Percentiles rank a stretch among this genome's conserved stretches.
phyloP scores from a whole-genome alignment of 2,888 invertebrate species.

The Mythimna impura region DNA sequence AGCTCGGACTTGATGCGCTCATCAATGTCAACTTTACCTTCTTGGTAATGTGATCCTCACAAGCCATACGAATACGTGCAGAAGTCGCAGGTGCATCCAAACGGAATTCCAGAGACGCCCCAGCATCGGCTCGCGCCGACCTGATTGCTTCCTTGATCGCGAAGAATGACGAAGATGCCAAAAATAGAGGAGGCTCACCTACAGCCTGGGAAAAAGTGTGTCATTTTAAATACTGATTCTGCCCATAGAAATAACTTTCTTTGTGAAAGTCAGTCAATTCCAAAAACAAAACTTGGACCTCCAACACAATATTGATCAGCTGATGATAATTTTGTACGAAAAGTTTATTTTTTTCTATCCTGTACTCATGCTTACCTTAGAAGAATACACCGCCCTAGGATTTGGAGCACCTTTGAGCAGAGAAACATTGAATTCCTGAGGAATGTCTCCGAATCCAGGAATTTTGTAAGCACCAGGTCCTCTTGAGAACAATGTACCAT shows the following conservation, averaged over 20 bases:
- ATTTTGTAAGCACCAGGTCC: slow-evolving; percentile 99
- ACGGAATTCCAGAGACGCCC: slow-evolving; percentile 90
- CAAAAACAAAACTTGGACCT: no score
- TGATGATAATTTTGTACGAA: no score
- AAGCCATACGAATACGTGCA: slow-evolving; percentile 97
- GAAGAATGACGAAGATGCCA: slow-evolving; percentile 96
- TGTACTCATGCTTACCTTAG: slow-evolving; percentile 92
- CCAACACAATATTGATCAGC: no score
- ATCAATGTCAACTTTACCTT: slow-evolving; percentile 89
- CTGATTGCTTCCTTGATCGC: slow-evolving; percentile 97
- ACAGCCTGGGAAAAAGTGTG: slow-evolving; percentile 92
- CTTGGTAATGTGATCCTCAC: slow-evolving; percentile 95
- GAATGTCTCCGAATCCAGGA: slow-evolving; percentile 98
- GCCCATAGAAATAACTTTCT: no score
- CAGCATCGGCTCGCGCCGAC: slow-evolving; percentile 94
- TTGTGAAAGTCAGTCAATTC: no score
- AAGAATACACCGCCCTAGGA: slow-evolving; percentile 97
- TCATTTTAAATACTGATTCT: no score
- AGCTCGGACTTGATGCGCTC: no score
- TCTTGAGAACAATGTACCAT: slow-evolving; percentile 94
- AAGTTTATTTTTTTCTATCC: background rate
- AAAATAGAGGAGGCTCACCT: slow-evolving; percentile 98
- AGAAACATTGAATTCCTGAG: slow-evolving; percentile 97
- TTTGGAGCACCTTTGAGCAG: slow-evolving; percentile 97
- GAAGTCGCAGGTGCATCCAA: slow-evolving; percentile 97